Base-by-base conservation (phyloP, 2,888 invertebrate genomes). In the Folsomia candida region DNA sequence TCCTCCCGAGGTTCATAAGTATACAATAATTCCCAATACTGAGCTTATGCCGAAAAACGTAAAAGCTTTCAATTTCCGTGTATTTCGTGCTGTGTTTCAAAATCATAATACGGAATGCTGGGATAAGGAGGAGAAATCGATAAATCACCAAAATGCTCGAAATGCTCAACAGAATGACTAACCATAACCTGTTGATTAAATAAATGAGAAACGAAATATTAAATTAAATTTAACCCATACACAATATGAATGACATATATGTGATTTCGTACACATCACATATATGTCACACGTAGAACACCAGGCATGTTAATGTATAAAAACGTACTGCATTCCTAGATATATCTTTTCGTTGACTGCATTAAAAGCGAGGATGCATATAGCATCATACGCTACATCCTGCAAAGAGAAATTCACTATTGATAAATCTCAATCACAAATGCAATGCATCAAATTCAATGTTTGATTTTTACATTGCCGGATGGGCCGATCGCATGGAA, bases 341-440 rank as follows among this genome's bases (percentile, higher is more conserved):
- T 68, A 76, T 24, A 92, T 87, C 82, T 92, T 92, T 81, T 92
- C 91, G 81, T 92, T 91, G 58, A 92, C 87, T 76, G 91, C 88
- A 81, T 92, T 92, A 9, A 92, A 81, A 0, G 92, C 89, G 18
- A 92, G 83, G n/a, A 92, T 86, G 79, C 92, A 92, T 0, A 92
- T 84, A 0, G 87, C 86, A 80, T 90, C 90, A 73, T 85, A n/a
- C n/a, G n/a, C n/a, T n/a, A n/a, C n/a, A n/a, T n/a, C n/a, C n/a
- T n/a, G n/a, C n/a, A n/a, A n/a, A n/a, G n/a, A n/a, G n/a, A n/a
- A n/a, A n/a, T n/a, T n/a, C n/a, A n/a, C n/a, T n/a, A n/a, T n/a
- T n/a, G n/a, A n/a, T n/a, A n/a, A n/a, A n/a, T n/a, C n/a, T n/a
- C n/a, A n/a, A n/a, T n/a, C n/a, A n/a, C n/a, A n/a, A n/a, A n/a